Percentiles rank a stretch among this genome's conserved stretches.
Evolutionary conservation across 2,113 vertebrate species (phyloP).

Genomic region (Actinemys pallida): DNA sequence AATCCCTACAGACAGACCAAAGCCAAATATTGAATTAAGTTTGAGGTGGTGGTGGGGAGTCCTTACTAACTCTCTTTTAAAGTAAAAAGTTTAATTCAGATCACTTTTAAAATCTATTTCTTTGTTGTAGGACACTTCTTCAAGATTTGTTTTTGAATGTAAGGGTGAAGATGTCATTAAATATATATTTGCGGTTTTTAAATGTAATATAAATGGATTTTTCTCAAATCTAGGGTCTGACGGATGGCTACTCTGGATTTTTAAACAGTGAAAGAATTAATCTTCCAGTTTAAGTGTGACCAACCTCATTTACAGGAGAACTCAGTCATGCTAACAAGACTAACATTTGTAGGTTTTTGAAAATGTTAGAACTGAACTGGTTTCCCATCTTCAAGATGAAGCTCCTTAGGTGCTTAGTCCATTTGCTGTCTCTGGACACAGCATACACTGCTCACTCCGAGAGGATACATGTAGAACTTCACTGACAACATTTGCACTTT

Average conservation of each 20-base stretch:
- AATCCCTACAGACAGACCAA: conserved; percentile 32
- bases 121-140: not conserved
- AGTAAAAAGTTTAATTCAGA: not conserved
- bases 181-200: not conserved
- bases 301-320: conserved; percentile 20
- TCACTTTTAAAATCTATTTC: not conserved
- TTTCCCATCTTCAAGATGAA: conserved; percentile 12
- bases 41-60: not conserved
- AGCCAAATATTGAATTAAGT: conserved; percentile 51
- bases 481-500: not conserved
- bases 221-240: not conserved
- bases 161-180: not conserved
- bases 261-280: conserved; percentile 23
- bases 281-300: not conserved
- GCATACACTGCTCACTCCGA: not conserved
- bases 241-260: conserved; percentile 17
- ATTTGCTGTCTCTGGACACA: not conserved
- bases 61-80: conserved; percentile 7
- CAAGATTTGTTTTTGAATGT: not conserved
- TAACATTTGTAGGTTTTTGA: conserved; percentile 1
- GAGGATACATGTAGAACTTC: not conserved
- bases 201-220: conserved; percentile 30
- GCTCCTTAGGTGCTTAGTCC: not conserved
- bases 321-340: not conserved
- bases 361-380: not conserved